A percentile compares a stretch with the other conserved stretches of the same genome.
Conservation (phyloP, 2,797 vertebrate species). For the Danio jaintianensis region DNA sequence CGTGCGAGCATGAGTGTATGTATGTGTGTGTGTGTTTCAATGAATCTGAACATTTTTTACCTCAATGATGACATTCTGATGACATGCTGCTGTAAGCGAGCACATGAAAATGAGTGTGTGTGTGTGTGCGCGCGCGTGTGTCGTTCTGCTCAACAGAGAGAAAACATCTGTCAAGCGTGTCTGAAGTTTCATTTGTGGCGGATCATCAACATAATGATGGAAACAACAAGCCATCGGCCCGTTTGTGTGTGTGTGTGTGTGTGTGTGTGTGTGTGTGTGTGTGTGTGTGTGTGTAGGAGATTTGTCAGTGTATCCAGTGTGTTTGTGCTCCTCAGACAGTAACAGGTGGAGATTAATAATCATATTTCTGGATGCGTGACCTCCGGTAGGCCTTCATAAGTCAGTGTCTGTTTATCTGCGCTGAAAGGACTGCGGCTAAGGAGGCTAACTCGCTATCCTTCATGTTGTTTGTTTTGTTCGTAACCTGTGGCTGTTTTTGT, state of each 20-base stretch:
- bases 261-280: slow-evolving; percentile 20
- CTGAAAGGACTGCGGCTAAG: slow-evolving; percentile 69
- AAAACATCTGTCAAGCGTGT: slow-evolving; percentile 73
- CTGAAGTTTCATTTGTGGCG: slow-evolving; percentile 74
- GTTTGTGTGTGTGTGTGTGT: neutral
- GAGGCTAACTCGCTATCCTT: slow-evolving; percentile 67
- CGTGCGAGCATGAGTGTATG: neutral
- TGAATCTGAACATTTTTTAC: slow-evolving; percentile 33
- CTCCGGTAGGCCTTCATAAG: slow-evolving; percentile 74
- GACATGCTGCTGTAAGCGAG: slow-evolving; percentile 39
- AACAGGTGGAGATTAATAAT: slow-evolving; percentile 79
- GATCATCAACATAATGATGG: slow-evolving; percentile 78
- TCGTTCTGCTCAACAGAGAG: slow-evolving; percentile 52
- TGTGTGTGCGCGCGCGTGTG: neutral
- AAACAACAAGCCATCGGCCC: slow-evolving; percentile 66
- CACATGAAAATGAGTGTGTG: slow-evolving; percentile 10
- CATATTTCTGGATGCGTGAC: slow-evolving; percentile 76
- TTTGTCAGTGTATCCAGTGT: slow-evolving; percentile 74
- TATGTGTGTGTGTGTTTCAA: slow-evolving; percentile 28
- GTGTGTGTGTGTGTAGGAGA: slow-evolving; percentile 36
- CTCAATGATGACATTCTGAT: slow-evolving; percentile 42
- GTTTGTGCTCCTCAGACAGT: slow-evolving; percentile 70
- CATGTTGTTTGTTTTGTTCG: slow-evolving; percentile 11
- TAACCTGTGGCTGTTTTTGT: slow-evolving; percentile 42
- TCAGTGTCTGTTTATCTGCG: slow-evolving; percentile 77